Evolutionary conservation across 1,140 invertebrate genomes (phyloP), one percentile per base, ranked within the genome.

Genomic region (Microplitis mediator): DNA sequence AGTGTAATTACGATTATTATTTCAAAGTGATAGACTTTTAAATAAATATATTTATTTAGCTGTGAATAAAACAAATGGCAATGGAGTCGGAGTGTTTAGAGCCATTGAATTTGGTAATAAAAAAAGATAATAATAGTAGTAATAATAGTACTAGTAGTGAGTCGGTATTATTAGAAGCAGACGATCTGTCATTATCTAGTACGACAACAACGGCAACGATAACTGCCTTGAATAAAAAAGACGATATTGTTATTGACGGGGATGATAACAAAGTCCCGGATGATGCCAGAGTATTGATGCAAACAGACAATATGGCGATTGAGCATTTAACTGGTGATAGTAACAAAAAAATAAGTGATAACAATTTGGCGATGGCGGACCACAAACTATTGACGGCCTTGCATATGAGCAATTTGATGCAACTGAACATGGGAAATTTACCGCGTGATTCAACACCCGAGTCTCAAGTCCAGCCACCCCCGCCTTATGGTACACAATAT

Each of bases 321-420:
- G 71, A 86, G 36, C 85, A 89, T 52, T 82, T 86, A 63, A 77
- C 82, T 11, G 76, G 82, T 36, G 23, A 45, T 5, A 11, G 39
- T 6, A 45, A 45, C 39, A 45, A 45, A 45, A 85, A 86, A 74
- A 75, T 80, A 16, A 79, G 80, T 16, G 85, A 88, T 69, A 83
- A 85, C 32, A 77, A 77, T 69, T 78, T 88, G 69, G 86, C 86
- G 16, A 76, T 78, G 9, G 79, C 83, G 45, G 90, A 91, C 79
- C 88, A 89, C 69, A 90, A 90, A 76, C 88, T 91, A 69, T 79
- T 91, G 14, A 88, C 89, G 4, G 89, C 89, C 2, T 85, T 91
- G 78, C 91, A 91, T 79, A 89, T 91, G 89, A 90, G 89, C 76
- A 89, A 89, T 62, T 76, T 90, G 23, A 84, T 88, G 81, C 82